Base-by-base conservation (phyloP, 2,888 invertebrate genomes). In the Horisme vitalbata region DNA sequence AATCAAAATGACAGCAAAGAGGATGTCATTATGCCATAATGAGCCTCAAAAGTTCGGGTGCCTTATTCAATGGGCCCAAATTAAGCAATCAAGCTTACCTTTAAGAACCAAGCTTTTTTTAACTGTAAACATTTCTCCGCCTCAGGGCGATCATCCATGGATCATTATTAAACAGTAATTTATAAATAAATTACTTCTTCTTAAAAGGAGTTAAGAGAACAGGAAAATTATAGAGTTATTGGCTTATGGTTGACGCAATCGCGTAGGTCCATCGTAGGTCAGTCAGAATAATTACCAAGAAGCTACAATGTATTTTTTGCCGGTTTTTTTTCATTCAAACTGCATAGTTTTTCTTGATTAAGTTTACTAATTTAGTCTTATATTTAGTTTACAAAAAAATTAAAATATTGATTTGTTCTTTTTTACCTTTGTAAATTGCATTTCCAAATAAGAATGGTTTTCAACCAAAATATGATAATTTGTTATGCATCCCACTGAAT, bases 11-110 rank as follows among this genome's bases (percentile, higher is more conserved):
- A 47, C 37, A 4, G 41, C 48, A 47, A 41, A 31, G 48, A 38
- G 49, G 48, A 46, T 39, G 41, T 51, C 37, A 52, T 56, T 55
- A 56, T 20, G 34, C 35, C 31, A 30, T 52, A 50, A 54, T 38
- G 34, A 52, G 24, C 32, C 41, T 41, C 36, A 47, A 52, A 52
- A 46, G 36, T 41, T 38, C 33, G 45, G 39, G 30, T 45, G 41
- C 44, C 41, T 48, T 45, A 51, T 49, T 54, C 52, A 54, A 49
- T 46, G 45, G 20, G 20, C 34, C 46, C 47, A 55, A 57, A 58
- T 60, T 50, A 55, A 60, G 59, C 39, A 47, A 60, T 57, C 52
- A 51, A 30, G 41, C 37, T 46, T 45, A 45, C 41, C 28, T 36
- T 54, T 31, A 37, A 37, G 15, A 53, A 47, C 30, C 11, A 30